A percentile compares a stretch with the other conserved stretches of the same genome.
phyloP scores from a whole-genome alignment of 2,888 invertebrate species.

The Rhyacophila evoluta region DNA sequence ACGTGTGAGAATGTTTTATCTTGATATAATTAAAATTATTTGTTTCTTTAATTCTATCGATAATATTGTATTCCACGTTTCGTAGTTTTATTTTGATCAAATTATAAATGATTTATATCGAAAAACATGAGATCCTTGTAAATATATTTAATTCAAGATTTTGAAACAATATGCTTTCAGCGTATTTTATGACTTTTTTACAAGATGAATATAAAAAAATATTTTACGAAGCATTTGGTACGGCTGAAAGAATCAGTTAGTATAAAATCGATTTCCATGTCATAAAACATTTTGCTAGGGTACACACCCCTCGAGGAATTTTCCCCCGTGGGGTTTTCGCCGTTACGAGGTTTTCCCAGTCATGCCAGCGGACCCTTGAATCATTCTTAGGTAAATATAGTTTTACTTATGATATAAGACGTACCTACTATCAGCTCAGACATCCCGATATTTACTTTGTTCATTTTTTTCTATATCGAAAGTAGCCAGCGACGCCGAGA shows the following conservation, averaged over 20 bases:
- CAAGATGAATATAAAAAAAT: neutral
- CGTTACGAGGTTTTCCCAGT: neutral
- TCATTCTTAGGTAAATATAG: constrained; percentile 14
- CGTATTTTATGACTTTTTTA: constrained; percentile 1
- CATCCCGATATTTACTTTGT: neutral
- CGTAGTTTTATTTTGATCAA: too few relatives aligned
- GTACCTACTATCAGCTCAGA: neutral
- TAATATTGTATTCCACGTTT: too few relatives aligned
- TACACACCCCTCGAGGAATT: neutral
- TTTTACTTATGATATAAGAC: neutral
- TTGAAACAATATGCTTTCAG: neutral
- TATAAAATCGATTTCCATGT: constrained; percentile 19
- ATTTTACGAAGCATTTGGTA: constrained; percentile 1
- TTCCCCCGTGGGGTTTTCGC: neutral
- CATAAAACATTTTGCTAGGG: constrained; percentile 16
- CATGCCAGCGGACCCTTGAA: constrained; percentile 2
- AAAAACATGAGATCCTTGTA: too few relatives aligned
- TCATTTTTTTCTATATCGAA: too few relatives aligned
- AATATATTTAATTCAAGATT: neutral
- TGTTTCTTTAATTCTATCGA: too few relatives aligned
- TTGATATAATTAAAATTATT: too few relatives aligned
- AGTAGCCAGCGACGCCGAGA: too few relatives aligned
- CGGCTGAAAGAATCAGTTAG: constrained; percentile 15
- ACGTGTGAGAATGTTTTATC: too few relatives aligned
- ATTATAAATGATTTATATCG: too few relatives aligned